These are phyloP conservation scores for Fukomys damarensis DNA, from an alignment of 2,113 vertebrate genomes.

Conservation along the genomic window DNA sequence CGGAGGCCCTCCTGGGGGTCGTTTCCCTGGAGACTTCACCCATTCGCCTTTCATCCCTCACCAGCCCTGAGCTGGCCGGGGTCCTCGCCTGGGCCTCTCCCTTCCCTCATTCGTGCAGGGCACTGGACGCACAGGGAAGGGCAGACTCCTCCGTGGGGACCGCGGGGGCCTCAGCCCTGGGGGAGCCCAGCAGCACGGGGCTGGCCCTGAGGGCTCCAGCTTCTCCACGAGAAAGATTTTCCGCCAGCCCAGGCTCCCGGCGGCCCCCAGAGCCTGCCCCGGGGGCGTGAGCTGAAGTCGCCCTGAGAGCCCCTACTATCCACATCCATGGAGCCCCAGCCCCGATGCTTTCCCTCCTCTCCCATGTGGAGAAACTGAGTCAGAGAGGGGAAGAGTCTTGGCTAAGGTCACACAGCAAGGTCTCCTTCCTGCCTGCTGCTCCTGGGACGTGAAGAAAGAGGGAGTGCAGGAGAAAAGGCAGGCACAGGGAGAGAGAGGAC, in stretches of 20 bases:
- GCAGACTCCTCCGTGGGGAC: not conserved
- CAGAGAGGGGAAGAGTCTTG: not conserved
- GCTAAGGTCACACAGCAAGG: not conserved
- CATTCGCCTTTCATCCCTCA: fast-evolving
- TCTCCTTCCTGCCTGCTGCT: not conserved
- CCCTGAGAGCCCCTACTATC: not conserved
- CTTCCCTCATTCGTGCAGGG: not conserved
- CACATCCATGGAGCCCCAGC: not conserved
- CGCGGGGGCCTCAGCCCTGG: not conserved
- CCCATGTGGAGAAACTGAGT: not conserved
- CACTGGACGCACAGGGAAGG: not conserved
- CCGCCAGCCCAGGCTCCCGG: not conserved
- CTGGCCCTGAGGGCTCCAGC: not conserved
- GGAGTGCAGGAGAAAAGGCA: not conserved
- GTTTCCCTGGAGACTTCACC: not conserved
- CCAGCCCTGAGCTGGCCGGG: fast-evolving
- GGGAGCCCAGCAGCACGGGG: too few relatives aligned
- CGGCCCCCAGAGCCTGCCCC: too few relatives aligned
- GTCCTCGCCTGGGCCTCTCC: not conserved
- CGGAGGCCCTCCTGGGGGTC: fast-evolving
- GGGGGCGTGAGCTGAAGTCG: not conserved
- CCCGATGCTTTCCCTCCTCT: not conserved
- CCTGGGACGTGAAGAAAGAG: not conserved
- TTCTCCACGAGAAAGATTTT: not conserved
- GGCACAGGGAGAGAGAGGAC: not conserved